These are phyloP conservation scores for Neosilurus hyrtlii DNA, from an alignment of 2,797 vertebrate species.

Conservation along the genomic window DNA sequence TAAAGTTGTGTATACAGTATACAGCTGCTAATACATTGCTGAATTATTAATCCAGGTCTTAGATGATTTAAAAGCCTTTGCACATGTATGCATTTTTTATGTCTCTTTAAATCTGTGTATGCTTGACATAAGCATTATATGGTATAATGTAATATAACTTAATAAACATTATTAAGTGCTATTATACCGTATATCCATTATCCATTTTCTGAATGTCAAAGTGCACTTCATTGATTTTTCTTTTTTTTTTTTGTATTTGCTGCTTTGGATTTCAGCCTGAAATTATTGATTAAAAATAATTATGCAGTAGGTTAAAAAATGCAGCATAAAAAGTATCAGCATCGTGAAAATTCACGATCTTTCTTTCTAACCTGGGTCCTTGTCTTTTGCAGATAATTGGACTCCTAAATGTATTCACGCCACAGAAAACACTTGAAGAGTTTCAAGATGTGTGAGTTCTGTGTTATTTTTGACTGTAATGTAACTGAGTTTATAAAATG, in stretches of 20 bases:
- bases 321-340: no score
- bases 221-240: not conserved
- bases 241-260: no score
- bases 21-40: not conserved
- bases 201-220: not conserved
- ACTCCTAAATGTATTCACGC: constrained; percentile 95
- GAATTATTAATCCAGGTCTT: not conserved
- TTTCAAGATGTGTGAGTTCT: constrained; percentile 98
- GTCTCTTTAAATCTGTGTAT: not conserved
- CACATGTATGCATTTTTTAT: not conserved
- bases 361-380: not conserved
- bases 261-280: not conserved
- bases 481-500: not conserved
- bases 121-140: not conserved
- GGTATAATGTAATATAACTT: not conserved
- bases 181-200: no score
- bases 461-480: not conserved
- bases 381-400: constrained; percentile 86
- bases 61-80: not conserved
- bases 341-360: no score
- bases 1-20: not conserved
- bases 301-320: not conserved
- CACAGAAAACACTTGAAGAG: constrained; percentile 96
- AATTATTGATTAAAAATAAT: not conserved
- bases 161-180: not conserved